Percentiles rank a stretch among this genome's conserved stretches.
Evolutionary conservation across 2,888 invertebrate genomes (phyloP).

Genomic region (Dolichopus griseipennis): DNA sequence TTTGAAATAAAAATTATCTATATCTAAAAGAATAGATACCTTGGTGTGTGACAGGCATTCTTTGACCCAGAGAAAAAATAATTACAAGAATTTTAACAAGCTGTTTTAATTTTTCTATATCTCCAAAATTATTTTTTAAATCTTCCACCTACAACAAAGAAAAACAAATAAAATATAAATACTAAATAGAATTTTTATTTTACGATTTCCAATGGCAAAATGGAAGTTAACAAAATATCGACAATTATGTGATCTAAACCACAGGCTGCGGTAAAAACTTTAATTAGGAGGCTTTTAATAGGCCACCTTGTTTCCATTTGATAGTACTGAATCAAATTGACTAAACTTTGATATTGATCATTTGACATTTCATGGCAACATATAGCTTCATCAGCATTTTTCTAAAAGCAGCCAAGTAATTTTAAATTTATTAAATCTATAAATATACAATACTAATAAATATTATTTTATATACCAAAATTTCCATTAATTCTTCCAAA

Average conservation of each 20-base stretch:
- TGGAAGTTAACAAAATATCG: slow-evolving; percentile 74
- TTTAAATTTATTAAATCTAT: too few species aligned
- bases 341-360: slow-evolving; percentile 75
- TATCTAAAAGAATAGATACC: slow-evolving; percentile 47
- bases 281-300: slow-evolving; percentile 67
- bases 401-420: slow-evolving; percentile 48
- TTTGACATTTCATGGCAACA: slow-evolving; percentile 74
- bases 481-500: slow-evolving; percentile 70
- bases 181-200: slow-evolving; percentile 43
- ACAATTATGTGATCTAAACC: slow-evolving; percentile 72
- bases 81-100: slow-evolving; percentile 76
- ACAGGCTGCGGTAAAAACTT: slow-evolving; percentile 83
- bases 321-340: slow-evolving; percentile 82
- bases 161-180: slow-evolving; percentile 54
- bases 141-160: slow-evolving; percentile 48
- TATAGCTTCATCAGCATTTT: slow-evolving; percentile 84
- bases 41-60: slow-evolving; percentile 79
- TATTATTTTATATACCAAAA: slow-evolving; percentile 58
- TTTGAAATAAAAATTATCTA: too few species aligned
- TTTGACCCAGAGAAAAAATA: slow-evolving; percentile 84
- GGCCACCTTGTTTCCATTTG: slow-evolving; percentile 92
- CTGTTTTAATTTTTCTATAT: slow-evolving; percentile 71
- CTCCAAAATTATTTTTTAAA: slow-evolving; percentile 69
- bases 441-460: too few species aligned
- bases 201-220: slow-evolving; percentile 84